A percentile compares a stretch with the other conserved stretches of the same genome.
Conservation (phyloP, 2,888 invertebrate genomes). For the Heteropelma amictum region DNA sequence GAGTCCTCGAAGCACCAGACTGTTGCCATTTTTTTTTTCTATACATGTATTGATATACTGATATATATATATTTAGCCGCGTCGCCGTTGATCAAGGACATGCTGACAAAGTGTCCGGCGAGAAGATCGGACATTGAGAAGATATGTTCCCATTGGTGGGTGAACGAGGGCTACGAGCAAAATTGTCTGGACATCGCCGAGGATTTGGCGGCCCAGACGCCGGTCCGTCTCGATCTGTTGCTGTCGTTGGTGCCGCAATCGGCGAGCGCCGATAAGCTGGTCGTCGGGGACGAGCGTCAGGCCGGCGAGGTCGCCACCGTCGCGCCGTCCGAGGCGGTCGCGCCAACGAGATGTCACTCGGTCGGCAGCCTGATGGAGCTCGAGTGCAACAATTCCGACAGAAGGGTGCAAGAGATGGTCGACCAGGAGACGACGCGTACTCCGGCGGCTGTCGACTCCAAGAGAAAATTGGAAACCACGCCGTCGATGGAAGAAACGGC, state of each 20-base stretch:
- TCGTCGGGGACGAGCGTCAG: slow-evolving; percentile 81
- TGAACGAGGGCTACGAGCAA: slow-evolving; percentile 90
- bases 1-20: slow-evolving; percentile 73
- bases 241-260: slow-evolving; percentile 89
- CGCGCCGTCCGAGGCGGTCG: slow-evolving; percentile 72
- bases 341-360: slow-evolving; percentile 82
- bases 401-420: slow-evolving; percentile 68
- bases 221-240: slow-evolving; percentile 91
- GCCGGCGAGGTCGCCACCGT: slow-evolving; percentile 66
- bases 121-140: slow-evolving; percentile 95
- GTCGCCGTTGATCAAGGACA: slow-evolving; percentile 94
- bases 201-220: slow-evolving; percentile 93
- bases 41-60: too few relatives aligned
- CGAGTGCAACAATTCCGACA: slow-evolving; percentile 83
- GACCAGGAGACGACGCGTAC: slow-evolving; percentile 76
- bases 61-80: slow-evolving; percentile 84
- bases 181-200: slow-evolving; percentile 92
- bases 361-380: slow-evolving; percentile 88
- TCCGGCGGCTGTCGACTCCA: slow-evolving; percentile 80
- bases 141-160: slow-evolving; percentile 98
- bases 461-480: slow-evolving; percentile 88
- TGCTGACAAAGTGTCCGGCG: slow-evolving; percentile 95
- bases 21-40: too few relatives aligned
- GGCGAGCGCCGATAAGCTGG: slow-evolving; percentile 84
- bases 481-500: slow-evolving; percentile 83